These are phyloP conservation scores for Urophycis tenuis DNA, from an alignment of 2,797 vertebrate species.

Conservation along the genomic window DNA sequence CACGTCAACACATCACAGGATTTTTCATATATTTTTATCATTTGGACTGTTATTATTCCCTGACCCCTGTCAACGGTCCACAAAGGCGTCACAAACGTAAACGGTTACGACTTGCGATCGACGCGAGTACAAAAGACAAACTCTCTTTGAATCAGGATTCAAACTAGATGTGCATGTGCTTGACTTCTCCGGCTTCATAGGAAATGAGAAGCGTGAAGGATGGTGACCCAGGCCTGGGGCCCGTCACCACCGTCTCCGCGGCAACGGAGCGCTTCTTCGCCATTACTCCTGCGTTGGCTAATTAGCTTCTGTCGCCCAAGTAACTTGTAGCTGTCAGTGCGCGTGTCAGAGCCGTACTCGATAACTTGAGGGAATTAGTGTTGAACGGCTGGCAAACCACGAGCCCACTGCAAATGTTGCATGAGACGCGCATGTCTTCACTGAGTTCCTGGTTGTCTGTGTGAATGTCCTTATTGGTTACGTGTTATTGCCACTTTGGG, in stretches of 20 bases:
- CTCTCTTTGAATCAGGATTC: slow-evolving; percentile 45
- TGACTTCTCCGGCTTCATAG: slow-evolving; percentile 62
- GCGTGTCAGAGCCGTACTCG: slow-evolving; percentile 58
- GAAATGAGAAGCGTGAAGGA: slow-evolving; percentile 57
- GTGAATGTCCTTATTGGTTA: slow-evolving; percentile 34
- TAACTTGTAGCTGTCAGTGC: slow-evolving; percentile 71
- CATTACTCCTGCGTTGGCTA: slow-evolving; percentile 62
- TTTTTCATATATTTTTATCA: slow-evolving; percentile 37
- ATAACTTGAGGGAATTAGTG: slow-evolving; percentile 69
- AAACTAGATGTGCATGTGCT: slow-evolving; percentile 50
- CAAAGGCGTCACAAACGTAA: slow-evolving; percentile 29
- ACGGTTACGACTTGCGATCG: slow-evolving; percentile 29
- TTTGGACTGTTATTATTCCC: slow-evolving; percentile 25
- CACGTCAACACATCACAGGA: slow-evolving; percentile 58
- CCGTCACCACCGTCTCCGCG: slow-evolving; percentile 49
- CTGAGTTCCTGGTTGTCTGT: slow-evolving; percentile 46
- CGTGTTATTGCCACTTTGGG: slow-evolving; percentile 29
- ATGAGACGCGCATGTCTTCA: slow-evolving; percentile 54
- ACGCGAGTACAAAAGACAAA: slow-evolving; percentile 46
- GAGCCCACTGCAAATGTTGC: slow-evolving; percentile 66
- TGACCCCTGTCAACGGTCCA: slow-evolving; percentile 23
- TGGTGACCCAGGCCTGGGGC: neutral
- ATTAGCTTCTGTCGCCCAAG: slow-evolving; percentile 69
- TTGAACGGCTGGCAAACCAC: slow-evolving; percentile 66
- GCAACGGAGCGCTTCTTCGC: slow-evolving; percentile 45